Base-by-base conservation (phyloP, 2,797 vertebrate species). In the Nannoperca australis region DNA sequence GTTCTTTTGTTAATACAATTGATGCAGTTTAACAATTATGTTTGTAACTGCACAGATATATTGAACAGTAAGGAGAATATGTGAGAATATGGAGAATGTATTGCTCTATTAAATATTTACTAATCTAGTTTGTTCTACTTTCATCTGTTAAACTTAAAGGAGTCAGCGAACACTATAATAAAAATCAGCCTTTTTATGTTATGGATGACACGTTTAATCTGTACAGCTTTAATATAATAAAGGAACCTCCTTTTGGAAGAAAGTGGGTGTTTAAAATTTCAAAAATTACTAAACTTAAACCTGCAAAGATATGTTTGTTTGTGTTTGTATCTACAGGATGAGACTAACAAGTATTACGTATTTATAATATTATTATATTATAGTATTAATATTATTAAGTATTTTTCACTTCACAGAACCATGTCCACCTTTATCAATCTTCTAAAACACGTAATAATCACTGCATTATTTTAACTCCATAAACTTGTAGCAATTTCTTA, bases 161-260 rank as follows among this genome's bases (percentile, higher is more conserved):
- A 81, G 49, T 88, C 73, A 75, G 22, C 5, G 32, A 81, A 40
- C 60, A 36, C 53, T 40, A 20, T 68, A 81, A 79, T 78, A 44
- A 47, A 78, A 82, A 80, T 76, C 47, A 56, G 30, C 17, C 60
- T 67, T 61, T 76, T 74, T 76, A 73, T 58, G 51, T 79, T 64
- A 82, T 78, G 70, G 45, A 85, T 79, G 82, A 62, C 56, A 64
- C 62, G 64, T 76, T 58, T 7, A 40, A 83, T 87, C 71, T 70
- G 50, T 36, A 34, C 42, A 71, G 49, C 68, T 74, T 70, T 74
- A 40, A 67, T 78, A 44, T 62, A 81, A 79, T 73, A 69, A 73
- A 81, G 38, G 47, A 80, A 36, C 12, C 11, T 53, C 8, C 49
- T 54, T 54, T 15, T 64, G 65, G 66, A 77, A 65, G 30, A 54